Evolutionary conservation across 2,113 vertebrate species (phyloP), one percentile per base, ranked within the genome.

Genomic region (Setophaga petechia): DNA sequence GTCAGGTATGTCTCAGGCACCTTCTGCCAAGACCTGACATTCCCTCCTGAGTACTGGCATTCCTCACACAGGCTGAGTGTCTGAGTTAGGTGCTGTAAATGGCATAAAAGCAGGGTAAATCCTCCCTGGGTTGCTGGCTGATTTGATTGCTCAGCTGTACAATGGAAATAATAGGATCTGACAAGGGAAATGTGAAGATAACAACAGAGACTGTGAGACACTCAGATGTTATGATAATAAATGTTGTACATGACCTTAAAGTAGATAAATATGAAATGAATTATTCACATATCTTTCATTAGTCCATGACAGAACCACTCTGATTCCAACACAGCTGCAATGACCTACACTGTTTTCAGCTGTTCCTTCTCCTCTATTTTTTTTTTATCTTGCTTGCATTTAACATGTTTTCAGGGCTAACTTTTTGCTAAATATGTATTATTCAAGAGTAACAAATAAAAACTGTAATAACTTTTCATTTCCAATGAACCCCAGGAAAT

Each of bases 201-300:
- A 90, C 76, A 96, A 89, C 80, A 89, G 59, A 71, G 79, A 84
- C 90, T 94, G 57, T 90, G 90, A 93, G 85, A 72, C 92, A 55
- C 55, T 86, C 58, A 95, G 71, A 86, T 92, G 88, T 90, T 95
- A 92, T 79, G 87, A 95, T 94, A 97, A 91, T 95, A 91, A 72
- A 90, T 63, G 65, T 88, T 90, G 65, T 88, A 91, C 88, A 65
- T 78, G 76, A 88, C 92, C 83, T 86, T 94, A 96, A 94, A 96
- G 79, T 72, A 92, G 93, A 92, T 92, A 88, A 96, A 95, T 91
- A 91, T 74, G 76, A 95, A 93, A 93, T 5, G 2, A 95, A 93
- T 93, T 95, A 95, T 90, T 95, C 88, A 88, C 79, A 75, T 93
- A 95, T 80, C 85, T 93, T 95, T 94, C 90, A 84, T 95, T 93